Percentiles rank a stretch among this genome's conserved stretches.
Evolutionary conservation across 2,888 invertebrate species (phyloP).

Genomic region (Aproaerema taeniolella): DNA sequence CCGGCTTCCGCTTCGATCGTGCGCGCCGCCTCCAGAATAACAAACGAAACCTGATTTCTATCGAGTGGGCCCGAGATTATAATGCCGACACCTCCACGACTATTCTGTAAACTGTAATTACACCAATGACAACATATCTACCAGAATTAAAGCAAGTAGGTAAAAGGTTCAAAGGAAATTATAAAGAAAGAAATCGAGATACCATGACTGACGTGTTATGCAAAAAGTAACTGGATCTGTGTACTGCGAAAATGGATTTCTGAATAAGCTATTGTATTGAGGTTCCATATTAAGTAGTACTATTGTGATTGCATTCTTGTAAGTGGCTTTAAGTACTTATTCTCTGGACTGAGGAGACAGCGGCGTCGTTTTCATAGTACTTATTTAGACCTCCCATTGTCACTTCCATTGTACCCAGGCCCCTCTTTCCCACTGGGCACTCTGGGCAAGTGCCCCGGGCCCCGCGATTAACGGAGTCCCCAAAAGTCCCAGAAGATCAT

Average conservation of each 20-base stretch:
- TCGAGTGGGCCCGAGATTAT: constrained; percentile 58
- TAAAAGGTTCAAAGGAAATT: too few species aligned
- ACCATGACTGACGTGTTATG: constrained; percentile 3
- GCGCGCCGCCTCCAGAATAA: constrained; percentile 68
- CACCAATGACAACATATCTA: constrained; percentile 26
- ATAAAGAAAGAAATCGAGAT: constrained; percentile 6
- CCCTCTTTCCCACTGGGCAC: too few species aligned
- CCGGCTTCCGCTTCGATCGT: constrained; percentile 58
- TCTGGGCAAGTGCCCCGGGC: too few species aligned
- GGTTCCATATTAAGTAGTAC: constrained; percentile 22
- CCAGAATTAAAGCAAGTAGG: neutral
- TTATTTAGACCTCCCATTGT: constrained; percentile 52
- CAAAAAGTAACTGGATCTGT: constrained; percentile 26
- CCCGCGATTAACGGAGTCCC: too few species aligned
- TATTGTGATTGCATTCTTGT: constrained; percentile 29
- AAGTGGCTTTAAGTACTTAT: constrained; percentile 32
- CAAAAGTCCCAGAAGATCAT: too few species aligned
- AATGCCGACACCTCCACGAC: constrained; percentile 37
- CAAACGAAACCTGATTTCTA: constrained; percentile 77
- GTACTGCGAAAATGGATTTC: constrained; percentile 11
- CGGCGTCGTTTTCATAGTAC: constrained; percentile 47
- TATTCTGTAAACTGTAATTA: constrained; percentile 28
- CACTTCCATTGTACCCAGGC: constrained; percentile 45
- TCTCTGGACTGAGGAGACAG: constrained; percentile 34
- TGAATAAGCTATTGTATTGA: constrained; percentile 28